Evolutionary conservation across 2,888 invertebrate genomes (phyloP).

Genomic region (Melanostoma scalare): DNA sequence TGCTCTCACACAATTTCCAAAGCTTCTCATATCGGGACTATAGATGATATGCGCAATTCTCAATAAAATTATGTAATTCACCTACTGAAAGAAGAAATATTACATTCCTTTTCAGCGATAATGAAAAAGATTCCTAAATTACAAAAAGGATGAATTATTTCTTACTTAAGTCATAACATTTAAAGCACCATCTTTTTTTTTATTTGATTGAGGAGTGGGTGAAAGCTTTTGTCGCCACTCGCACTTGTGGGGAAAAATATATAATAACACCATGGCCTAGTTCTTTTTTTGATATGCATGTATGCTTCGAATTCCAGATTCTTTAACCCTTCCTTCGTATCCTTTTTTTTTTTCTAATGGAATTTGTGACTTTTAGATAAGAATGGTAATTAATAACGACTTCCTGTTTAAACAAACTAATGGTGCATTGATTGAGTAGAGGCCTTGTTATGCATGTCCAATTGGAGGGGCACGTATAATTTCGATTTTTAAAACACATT

Average conservation of each 20-base stretch:
- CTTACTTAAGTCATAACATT: neutral
- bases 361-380: too few relatives aligned
- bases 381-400: too few relatives aligned
- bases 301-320: slow-evolving; percentile 24
- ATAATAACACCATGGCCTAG: slow-evolving; percentile 42
- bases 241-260: neutral
- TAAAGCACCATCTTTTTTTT: slow-evolving; percentile 21
- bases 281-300: slow-evolving; percentile 37
- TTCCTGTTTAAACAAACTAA: too few relatives aligned
- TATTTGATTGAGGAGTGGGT: neutral
- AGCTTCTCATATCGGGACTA: slow-evolving; percentile 43
- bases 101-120: neutral
- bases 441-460: slow-evolving; percentile 27
- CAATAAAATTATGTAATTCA: slow-evolving; percentile 57
- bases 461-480: neutral
- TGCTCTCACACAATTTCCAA: slow-evolving; percentile 13
- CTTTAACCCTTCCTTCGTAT: neutral
- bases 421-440: neutral
- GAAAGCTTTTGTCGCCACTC: slow-evolving; percentile 39
- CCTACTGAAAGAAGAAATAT: neutral
- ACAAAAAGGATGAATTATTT: neutral
- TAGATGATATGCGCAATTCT: slow-evolving; percentile 49
- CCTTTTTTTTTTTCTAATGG: too few relatives aligned
- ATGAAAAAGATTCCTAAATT: neutral
- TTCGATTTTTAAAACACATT: slow-evolving; percentile 28